Evolutionary conservation across 2,113 vertebrate species (phyloP), one percentile per base, ranked within the genome.

Genomic region (Taxidea taxus): DNA sequence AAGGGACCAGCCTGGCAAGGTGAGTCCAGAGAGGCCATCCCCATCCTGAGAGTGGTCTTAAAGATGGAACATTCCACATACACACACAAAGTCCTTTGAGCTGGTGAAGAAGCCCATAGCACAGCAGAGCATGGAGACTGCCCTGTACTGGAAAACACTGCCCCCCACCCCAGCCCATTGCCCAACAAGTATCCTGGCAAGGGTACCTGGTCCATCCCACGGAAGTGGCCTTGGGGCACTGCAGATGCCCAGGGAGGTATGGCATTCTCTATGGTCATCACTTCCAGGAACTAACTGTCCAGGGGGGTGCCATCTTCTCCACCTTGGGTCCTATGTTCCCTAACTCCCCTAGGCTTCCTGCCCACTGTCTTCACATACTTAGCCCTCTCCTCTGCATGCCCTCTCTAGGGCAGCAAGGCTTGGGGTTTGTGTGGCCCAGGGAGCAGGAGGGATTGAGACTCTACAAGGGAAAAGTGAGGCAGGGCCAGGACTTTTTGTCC

Each of bases 81-180:
- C 20, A 56, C 99, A 99, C 0, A 98, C 99, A 0, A 99, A 99
- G 98, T 99, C 99, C 54, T 99, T 99, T 0, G 99, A 99, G 98
- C 98, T 99, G 72, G 25, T 15, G 39, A 44, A 74, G 70, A 15
- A 44, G 13, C 72, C 14, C 72, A 44, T 6, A 2, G 72, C 25
- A 39, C 99, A 99, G 98, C 99, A 98, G 97, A 99, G 98, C 7
- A 98, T 99, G 8, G 99, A 99, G 98, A 99, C 99, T 0, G 99
- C 99, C 90, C 99, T 99, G 99, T 99, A 99, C 98, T 99, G 99
- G 97, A 99, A 99, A 98, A 99, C 99, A 99, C 98, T 99, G 0
- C 2, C 70, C 39, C 12, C 6, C 6, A 25, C 21, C 0, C 96
- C 0, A 6, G 98, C 0, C n/a, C 97, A 16, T 5, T 97, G 89